Evolutionary conservation across 2,888 invertebrate genomes (phyloP), one percentile per base, ranked within the genome.

Genomic region (Epirrita christyi): DNA sequence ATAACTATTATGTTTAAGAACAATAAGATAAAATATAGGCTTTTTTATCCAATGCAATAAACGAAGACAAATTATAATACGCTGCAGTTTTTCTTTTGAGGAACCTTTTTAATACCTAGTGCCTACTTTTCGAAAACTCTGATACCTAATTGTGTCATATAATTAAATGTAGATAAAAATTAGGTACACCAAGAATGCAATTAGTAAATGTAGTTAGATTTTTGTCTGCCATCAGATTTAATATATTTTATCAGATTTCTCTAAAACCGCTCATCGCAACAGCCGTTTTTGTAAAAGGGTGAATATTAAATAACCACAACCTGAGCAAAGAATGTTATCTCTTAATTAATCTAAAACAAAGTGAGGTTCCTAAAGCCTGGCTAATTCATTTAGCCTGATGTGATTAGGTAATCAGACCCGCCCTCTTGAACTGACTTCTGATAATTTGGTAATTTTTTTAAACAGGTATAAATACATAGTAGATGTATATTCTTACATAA

Each of bases 341-440:
- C 42, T 48, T 62, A 66, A 64, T 64, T 67, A 60, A 64, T 64
- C 61, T 61, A 50, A 60, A 59, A 52, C 51, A 63, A 52, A 59
- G 52, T 62, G 61, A 56, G 60, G 60, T 62, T 57, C 42, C 32
- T 42, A 42, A 49, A 52, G 50, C 44, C 27, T 27, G 43, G 21
- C 40, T 59, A 59, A 60, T 62, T 62, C 32, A 50, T 66, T 64
- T 51, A 55, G 45, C 28, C 42, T 55, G 48, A 55, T 55, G 56
- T 50, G 57, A 59, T 63, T 55, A 60, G 53, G 56, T 56, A 60
- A 56, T 56, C 52, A 46, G 49, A 43, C 48, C 45, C 49, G 46
- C 60, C 60, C 56, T 49, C 21, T 21, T 42, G 29, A 53, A 44
- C 14, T 41, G 44, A n/a, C 6, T 51, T 43, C 15, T 36, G 6